Conservation (phyloP, 37 sponge, comb jelly and placozoan genomes). For the Geodia barretti region DNA sequence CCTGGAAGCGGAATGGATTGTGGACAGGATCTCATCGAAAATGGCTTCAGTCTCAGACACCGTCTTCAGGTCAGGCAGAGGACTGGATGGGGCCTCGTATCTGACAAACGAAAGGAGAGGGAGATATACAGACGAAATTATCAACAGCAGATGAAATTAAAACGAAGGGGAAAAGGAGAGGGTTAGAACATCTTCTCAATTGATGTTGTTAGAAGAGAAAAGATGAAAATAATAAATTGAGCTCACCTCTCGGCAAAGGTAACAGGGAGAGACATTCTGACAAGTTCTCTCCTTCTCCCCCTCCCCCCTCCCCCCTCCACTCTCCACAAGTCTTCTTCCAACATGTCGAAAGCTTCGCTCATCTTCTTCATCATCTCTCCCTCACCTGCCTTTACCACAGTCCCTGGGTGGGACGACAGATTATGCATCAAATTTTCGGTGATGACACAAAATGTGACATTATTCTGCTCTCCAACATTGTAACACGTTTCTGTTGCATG, state of each 20-base stretch:
- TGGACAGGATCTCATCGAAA: conserved; percentile 54
- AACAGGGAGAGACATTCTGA: background rate
- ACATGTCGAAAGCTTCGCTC: background rate
- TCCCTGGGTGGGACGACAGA: too few relatives aligned
- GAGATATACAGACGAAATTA: too few relatives aligned
- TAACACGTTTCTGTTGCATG: too few relatives aligned
- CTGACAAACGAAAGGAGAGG: background rate
- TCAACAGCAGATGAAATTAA: too few relatives aligned
- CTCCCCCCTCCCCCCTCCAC: conserved; percentile 1
- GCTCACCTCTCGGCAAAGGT: background rate
- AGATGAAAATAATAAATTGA: too few relatives aligned
- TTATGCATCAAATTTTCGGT: too few relatives aligned
- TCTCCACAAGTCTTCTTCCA: background rate
- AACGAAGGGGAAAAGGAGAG: too few relatives aligned
- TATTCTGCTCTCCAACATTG: too few relatives aligned
- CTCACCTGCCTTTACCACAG: conserved; percentile 9
- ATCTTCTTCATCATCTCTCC: background rate
- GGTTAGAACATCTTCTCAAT: too few relatives aligned
- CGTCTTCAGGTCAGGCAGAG: background rate
- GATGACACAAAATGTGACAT: too few relatives aligned
- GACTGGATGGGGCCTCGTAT: background rate
- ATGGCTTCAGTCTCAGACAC: conserved; percentile 48
- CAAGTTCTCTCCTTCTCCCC: conserved; percentile 3
- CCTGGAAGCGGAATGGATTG: conserved; percentile 15
- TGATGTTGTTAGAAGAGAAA: too few relatives aligned